Conservation (phyloP, 2,888 invertebrate genomes). For the Dolichopus griseipennis region DNA sequence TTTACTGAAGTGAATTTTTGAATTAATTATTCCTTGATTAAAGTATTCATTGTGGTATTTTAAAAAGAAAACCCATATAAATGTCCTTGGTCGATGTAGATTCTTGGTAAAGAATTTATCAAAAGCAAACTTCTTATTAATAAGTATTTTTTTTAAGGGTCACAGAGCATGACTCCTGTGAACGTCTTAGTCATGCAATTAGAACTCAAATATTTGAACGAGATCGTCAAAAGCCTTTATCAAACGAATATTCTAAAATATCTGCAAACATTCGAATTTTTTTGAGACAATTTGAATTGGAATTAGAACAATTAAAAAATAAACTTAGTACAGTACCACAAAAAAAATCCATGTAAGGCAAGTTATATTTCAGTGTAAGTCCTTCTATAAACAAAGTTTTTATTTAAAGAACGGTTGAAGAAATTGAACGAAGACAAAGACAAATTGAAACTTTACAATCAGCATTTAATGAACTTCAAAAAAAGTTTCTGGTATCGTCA, state of each 20-base stretch:
- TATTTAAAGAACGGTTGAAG: slow-evolving; percentile 49
- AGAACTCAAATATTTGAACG: slow-evolving; percentile 52
- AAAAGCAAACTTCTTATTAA: background rate
- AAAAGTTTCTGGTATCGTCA: slow-evolving; percentile 28
- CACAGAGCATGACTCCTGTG: slow-evolving; percentile 56
- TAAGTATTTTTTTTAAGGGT: slow-evolving; percentile 45
- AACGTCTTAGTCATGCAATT: slow-evolving; percentile 54
- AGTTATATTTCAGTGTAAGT: background rate
- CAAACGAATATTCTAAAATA: slow-evolving; percentile 49
- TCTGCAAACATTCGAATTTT: slow-evolving; percentile 52
- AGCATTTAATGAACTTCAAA: slow-evolving; percentile 50
- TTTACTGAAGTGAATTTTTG: no score
- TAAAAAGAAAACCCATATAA: background rate
- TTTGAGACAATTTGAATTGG: slow-evolving; percentile 53
- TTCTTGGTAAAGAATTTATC: slow-evolving; percentile 34
- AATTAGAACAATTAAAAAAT: slow-evolving; percentile 50
- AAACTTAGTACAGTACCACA: slow-evolving; percentile 48
- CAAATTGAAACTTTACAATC: slow-evolving; percentile 54
- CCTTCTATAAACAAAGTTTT: slow-evolving; percentile 2
- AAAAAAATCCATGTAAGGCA: slow-evolving; percentile 32
- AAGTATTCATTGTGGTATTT: no score
- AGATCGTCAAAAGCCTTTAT: slow-evolving; percentile 46
- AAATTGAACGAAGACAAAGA: slow-evolving; percentile 53
- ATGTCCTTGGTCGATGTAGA: slow-evolving; percentile 43
- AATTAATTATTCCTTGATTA: no score